phyloP scores from a whole-genome alignment of 2,797 vertebrate genomes.

The Emydoidea blandingii region DNA sequence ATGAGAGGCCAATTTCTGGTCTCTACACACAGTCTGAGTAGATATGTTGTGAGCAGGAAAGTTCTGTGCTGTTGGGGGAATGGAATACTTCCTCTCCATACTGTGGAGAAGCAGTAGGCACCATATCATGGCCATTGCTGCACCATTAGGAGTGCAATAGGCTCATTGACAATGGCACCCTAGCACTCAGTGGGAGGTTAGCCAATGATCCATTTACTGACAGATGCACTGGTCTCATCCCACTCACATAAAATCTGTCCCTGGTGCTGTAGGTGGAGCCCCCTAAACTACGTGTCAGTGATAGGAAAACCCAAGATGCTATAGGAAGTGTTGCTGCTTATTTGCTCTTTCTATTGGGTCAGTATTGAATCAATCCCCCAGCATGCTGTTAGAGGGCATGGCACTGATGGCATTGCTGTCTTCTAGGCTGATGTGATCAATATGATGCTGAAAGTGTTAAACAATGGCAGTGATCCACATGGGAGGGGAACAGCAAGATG shows the following conservation, averaged over 20 bases:
- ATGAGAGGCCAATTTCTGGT: background rate
- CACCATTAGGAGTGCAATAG: background rate
- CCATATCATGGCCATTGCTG: too few relatives aligned
- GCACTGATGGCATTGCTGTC: background rate
- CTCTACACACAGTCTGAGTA: background rate
- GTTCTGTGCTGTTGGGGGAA: background rate
- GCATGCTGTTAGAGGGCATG: background rate
- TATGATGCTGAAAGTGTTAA: background rate
- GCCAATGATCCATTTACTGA: background rate
- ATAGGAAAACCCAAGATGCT: accelerated
- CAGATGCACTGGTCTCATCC: background rate
- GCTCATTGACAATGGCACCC: background rate
- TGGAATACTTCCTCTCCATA: background rate
- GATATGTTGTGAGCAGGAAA: too few relatives aligned
- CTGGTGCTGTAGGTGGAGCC: background rate
- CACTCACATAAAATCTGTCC: background rate
- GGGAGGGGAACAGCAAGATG: background rate
- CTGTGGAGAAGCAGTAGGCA: background rate
- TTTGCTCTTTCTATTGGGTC: too few relatives aligned
- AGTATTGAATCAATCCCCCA: too few relatives aligned
- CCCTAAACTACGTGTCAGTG: background rate
- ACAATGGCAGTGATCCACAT: too few relatives aligned
- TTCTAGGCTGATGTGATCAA: background rate
- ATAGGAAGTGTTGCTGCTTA: background rate
- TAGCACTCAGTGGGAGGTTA: background rate